Evolutionary conservation across 2,888 invertebrate genomes (phyloP), one percentile per base, ranked within the genome.

Genomic region (Tridacna gigas): DNA sequence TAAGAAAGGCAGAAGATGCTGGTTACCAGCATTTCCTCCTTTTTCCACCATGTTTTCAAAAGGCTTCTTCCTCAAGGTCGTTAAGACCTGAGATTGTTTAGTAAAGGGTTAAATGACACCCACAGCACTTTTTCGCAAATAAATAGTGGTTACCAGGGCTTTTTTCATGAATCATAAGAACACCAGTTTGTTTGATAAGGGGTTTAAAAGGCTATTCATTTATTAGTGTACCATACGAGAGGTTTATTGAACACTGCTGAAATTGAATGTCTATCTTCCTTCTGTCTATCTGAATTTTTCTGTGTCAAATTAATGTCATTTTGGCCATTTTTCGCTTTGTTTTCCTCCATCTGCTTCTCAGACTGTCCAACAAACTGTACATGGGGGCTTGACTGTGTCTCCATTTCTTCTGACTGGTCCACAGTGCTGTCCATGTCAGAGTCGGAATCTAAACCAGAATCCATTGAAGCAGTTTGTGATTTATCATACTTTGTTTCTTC

Each of bases 381-480:
- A 26, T 74, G 26, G 15, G 22, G 47, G 7, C 12, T 37, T 65
- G 84, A 84, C 74, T 80, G 80, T 74, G 74, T 65, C 26, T 73
- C 60, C 9, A 26, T 75, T n/a, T 48, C n/a, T 74, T 45, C 61
- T n/a, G 86, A 84, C 13, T 71, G 48, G 71, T 48, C 51, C 25
- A 51, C 51, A 25, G 18, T n/a, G 22, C 77, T 78, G 61, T 89
- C 89, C 86, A 88, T 88, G 56, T 89, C 89, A n/a, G 86, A 83
- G 51, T 86, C 89, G 3, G 71, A 71, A 25, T 71, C 71, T 71
- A 71, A 26, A 48, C 84, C 86, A 71, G 86, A 86, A 75, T 86
- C 86, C 28, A 77, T 63, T 22, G 84, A 77, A 77, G 56, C 84
- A 84, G 84, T 84, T 83, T 84, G 83, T 26, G 63, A 73, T 47